These are phyloP conservation scores for mouse (Mus musculus) DNA, from an alignment of 2,113 vertebrate species.

Conservation along the genomic window DNA sequence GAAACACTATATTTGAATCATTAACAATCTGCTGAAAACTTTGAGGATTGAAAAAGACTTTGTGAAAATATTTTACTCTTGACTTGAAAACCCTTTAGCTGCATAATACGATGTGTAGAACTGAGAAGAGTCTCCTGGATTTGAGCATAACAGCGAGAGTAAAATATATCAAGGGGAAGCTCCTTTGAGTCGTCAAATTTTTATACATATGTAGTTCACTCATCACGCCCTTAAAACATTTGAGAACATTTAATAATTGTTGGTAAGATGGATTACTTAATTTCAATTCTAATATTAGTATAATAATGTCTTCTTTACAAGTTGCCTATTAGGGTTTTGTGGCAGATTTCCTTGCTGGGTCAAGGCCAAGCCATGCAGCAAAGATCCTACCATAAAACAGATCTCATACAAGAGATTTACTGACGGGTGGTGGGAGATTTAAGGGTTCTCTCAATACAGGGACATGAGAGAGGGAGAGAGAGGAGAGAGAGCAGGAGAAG, in stretches of 20 bases:
- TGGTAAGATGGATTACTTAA: not conserved
- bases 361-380: not conserved
- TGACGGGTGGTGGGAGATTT: not conserved
- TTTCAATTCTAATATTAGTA: not conserved
- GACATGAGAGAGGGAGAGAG: too few relatives aligned
- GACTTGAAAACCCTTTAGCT: not conserved
- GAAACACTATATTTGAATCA: not conserved
- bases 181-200: not conserved
- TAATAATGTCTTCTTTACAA: not conserved
- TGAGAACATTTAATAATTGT: not conserved
- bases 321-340: not conserved
- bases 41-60: not conserved
- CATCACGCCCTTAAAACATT: not conserved
- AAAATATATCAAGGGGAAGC: fast-evolving
- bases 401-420: not conserved
- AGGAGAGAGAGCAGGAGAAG: too few relatives aligned
- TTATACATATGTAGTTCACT: not conserved
- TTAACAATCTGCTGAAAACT: not conserved
- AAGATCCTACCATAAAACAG: not conserved
- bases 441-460: not conserved
- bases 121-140: not conserved
- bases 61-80: not conserved
- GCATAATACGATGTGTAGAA: not conserved
- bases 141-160: not conserved
- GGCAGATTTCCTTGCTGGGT: not conserved